These are phyloP conservation scores for Alviniconcha strummeri DNA, from an alignment of 2,888 invertebrate species.

Conservation along the genomic window DNA sequence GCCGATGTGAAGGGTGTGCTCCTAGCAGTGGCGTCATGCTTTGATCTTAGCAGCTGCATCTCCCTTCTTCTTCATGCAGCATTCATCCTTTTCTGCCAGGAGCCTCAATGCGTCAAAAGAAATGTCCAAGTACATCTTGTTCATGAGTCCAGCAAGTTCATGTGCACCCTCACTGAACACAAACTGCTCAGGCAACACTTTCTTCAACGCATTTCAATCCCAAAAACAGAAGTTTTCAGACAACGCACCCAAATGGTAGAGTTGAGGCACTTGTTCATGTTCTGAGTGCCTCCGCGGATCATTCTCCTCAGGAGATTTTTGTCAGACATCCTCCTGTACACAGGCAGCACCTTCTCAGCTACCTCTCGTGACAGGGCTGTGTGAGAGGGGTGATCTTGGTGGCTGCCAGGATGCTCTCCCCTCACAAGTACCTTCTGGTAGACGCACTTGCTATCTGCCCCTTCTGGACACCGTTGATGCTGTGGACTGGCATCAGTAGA, in stretches of 20 bases:
- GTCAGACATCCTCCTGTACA: slow-evolving; percentile 17
- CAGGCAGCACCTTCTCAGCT: not conserved
- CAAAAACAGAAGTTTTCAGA: not conserved
- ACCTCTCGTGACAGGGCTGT: not conserved
- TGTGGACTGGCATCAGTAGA: no score
- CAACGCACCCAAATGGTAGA: not conserved
- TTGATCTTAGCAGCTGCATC: not conserved
- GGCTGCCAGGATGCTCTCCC: no score
- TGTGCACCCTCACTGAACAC: no score
- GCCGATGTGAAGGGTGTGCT: not conserved
- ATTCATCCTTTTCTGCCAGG: no score
- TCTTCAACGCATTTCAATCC: no score
- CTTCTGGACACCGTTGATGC: not conserved
- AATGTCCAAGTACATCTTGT: not conserved
- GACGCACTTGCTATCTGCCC: not conserved
- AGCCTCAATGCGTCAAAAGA: no score
- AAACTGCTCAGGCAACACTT: no score
- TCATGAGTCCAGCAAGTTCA: not conserved
- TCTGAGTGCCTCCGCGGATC: slow-evolving; percentile 7
- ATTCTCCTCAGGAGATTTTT: not conserved
- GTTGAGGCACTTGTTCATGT: slow-evolving; percentile 19
- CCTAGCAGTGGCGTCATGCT: not conserved
- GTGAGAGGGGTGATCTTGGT: no score
- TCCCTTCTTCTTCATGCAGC: no score
- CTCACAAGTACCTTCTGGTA: slow-evolving; percentile 3